These are phyloP conservation scores for Panthera leo DNA, from an alignment of 2,113 vertebrate species.

Conservation along the genomic window DNA sequence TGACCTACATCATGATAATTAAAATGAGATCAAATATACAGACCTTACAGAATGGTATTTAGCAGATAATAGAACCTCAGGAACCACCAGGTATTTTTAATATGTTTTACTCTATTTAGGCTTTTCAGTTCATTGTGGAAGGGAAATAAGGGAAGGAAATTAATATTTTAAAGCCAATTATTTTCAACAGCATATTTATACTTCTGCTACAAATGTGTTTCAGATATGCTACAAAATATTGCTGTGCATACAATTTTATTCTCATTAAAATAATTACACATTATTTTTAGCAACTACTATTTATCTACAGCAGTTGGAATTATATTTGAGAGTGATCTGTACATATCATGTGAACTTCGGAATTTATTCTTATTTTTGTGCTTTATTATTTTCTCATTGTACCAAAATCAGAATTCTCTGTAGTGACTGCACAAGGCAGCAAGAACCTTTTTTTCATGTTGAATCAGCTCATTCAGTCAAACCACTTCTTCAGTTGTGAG, in stretches of 20 bases:
- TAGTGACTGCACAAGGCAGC: not conserved
- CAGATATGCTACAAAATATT: not conserved
- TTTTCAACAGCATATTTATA: not conserved
- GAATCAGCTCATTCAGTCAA: not conserved
- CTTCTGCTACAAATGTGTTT: not conserved
- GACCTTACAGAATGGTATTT: not conserved
- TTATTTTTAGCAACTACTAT: not conserved
- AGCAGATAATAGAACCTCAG: not conserved
- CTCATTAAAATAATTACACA: not conserved
- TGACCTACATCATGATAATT: not conserved
- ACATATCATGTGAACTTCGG: not conserved
- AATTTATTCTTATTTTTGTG: not conserved
- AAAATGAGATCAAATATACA: not conserved
- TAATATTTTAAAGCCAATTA: not conserved
- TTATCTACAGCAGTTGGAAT: not conserved
- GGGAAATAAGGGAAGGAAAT: not conserved
- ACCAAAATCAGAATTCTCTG: not conserved
- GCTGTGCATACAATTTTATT: not conserved
- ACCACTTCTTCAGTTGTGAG: not conserved
- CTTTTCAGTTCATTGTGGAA: not conserved
- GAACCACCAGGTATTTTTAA: not conserved
- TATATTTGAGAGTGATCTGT: not conserved
- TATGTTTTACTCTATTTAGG: not conserved
- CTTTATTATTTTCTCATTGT: not conserved
- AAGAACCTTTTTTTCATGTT: not conserved